Percentiles rank a stretch among this genome's conserved stretches.
phyloP scores from a whole-genome alignment of 2,888 invertebrate genomes.

The Tiliacea citrago region DNA sequence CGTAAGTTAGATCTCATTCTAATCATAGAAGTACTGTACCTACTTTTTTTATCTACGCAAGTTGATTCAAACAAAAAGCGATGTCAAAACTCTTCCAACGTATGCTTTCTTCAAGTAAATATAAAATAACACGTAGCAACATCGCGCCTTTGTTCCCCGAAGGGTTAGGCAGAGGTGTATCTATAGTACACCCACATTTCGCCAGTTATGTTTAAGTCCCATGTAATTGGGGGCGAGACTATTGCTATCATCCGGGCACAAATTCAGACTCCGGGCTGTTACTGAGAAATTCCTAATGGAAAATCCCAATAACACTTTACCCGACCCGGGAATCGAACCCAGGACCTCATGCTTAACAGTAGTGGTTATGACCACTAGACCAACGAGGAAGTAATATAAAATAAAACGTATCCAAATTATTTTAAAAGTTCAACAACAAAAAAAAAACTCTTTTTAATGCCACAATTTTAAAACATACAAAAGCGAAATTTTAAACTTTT shows the following conservation, averaged over 20 bases:
- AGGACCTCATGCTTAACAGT: too few species aligned
- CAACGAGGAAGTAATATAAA: not conserved
- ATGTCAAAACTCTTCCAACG: not conserved
- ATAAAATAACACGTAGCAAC: not conserved
- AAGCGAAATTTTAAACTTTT: constrained; percentile 47
- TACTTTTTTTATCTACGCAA: not conserved
- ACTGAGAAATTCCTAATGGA: too few species aligned
- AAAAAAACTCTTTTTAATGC: constrained; percentile 17
- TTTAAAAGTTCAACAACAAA: constrained; percentile 16
- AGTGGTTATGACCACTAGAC: too few species aligned
- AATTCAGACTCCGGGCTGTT: too few species aligned
- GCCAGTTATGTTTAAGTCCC: too few species aligned
- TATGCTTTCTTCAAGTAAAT: not conserved
- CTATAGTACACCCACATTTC: too few species aligned
- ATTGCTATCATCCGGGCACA: too few species aligned
- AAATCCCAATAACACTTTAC: too few species aligned
- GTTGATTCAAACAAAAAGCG: not conserved
- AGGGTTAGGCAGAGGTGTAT: too few species aligned
- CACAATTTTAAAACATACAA: constrained; percentile 33
- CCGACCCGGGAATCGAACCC: too few species aligned
- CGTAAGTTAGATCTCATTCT: not conserved
- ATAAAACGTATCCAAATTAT: constrained; percentile 5
- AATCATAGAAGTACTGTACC: not conserved
- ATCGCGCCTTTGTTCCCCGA: too few species aligned
- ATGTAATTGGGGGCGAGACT: too few species aligned